Percentiles rank a stretch among this genome's conserved stretches.
Evolutionary conservation across 53 echinoderm and acorn worm species (phyloP).

Genomic region (Paracentrotus lividus): DNA sequence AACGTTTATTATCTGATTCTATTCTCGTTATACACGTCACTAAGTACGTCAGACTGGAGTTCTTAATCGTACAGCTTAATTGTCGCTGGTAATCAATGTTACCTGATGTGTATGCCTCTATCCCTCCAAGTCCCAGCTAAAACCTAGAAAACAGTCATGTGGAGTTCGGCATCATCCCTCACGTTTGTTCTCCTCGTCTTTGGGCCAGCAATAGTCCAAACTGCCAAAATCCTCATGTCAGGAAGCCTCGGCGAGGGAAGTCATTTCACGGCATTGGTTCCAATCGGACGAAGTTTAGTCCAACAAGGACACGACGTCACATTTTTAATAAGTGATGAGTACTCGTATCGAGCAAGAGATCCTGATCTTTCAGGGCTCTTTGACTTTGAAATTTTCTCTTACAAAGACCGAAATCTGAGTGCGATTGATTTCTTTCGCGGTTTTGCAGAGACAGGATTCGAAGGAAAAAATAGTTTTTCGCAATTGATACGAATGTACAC

Average conservation of each 20-base stretch:
- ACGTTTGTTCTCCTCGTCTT: not conserved
- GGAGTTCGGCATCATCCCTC: not conserved
- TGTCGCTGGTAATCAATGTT: no score
- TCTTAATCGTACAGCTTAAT: no score
- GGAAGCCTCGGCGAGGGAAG: constrained; percentile 56
- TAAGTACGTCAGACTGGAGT: no score
- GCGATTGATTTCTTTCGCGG: not conserved
- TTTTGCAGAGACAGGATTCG: not conserved
- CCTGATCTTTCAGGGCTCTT: constrained; percentile 26
- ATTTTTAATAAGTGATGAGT: constrained; percentile 57
- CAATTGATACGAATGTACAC: not conserved
- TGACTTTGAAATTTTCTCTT: constrained; percentile 49
- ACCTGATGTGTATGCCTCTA: no score
- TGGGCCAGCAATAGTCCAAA: not conserved
- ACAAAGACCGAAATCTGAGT: not conserved
- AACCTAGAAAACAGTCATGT: constrained; percentile 6
- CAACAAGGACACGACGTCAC: constrained; percentile 60
- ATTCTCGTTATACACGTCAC: no score
- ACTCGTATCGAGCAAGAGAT: constrained; percentile 42
- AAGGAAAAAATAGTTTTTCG: not conserved
- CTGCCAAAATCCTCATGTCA: constrained; percentile 59
- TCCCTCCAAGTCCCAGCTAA: no score
- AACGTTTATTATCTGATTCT: no score
- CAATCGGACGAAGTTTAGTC: constrained; percentile 59
- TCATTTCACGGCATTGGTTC: constrained; percentile 54